Evolutionary conservation across 2,113 vertebrate genomes (phyloP), one percentile per base, ranked within the genome.

Genomic region (Brachypteracias leptosomus): DNA sequence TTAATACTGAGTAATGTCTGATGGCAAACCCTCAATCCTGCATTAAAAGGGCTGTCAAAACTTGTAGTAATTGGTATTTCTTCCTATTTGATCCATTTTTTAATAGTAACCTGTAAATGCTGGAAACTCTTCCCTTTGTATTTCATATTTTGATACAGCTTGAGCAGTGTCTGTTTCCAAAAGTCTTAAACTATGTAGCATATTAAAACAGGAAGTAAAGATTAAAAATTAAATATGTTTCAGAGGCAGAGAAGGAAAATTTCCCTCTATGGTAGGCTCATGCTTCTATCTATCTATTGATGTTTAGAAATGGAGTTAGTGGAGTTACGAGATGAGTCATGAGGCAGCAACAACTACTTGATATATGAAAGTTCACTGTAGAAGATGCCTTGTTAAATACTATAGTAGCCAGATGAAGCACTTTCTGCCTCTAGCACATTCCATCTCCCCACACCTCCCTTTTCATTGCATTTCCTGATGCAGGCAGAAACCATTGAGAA

Each of bases 371-470:
- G 24, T 31, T 84, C 55, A 38, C 7, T 44, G 29, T 33, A 75
- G 62, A 75, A 14, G 6, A 46, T 54, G 8, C 24, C 26, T 88
- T 51, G 19, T 47, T 83, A 67, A 78, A 51, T 63, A 13, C 4
- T n/a, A 4, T 40, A 7, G 38, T 83, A 55, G 9, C 20, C 36
- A 65, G 21, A 63, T 68, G 40, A 51, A 63, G 9, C 33, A 8
- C 15, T 29, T 10, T 72, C n/a, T 79, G 40, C 10, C 47, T 87
- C 49, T 55, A 40, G 55, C 18, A 59, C 22, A 31, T 7, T 3
- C n/a, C 4, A 11, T 8, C 31, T 57, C 4, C 7, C 3, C 9
- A 4, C 22, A 46, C 13, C 4, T 11, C 7, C 3, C 3, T 68
- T 68, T 91, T 36, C 36, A 51, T 38, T 63, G 24, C 16, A 33